These are phyloP conservation scores for Koerneria pararmatus DNA, from an alignment of 2,888 invertebrate genomes.

Conservation along the genomic window DNA sequence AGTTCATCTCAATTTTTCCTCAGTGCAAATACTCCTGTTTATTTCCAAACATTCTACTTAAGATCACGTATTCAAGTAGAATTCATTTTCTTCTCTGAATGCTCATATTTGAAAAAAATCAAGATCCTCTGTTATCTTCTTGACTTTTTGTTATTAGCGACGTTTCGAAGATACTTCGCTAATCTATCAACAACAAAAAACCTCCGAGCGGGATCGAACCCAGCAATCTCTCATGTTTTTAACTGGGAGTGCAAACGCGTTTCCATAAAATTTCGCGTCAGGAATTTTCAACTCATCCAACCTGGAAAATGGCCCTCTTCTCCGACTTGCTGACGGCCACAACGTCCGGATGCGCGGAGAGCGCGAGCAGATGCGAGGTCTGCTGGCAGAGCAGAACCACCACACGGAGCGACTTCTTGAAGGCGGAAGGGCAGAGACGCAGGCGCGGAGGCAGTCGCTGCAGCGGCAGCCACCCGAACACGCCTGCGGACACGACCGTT, in stretches of 20 bases:
- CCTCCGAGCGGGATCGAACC: too few species aligned
- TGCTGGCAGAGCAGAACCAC: conserved; percentile 49
- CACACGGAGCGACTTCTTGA: conserved; percentile 36
- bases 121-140: too few species aligned
- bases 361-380: conserved; percentile 47
- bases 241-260: too few species aligned
- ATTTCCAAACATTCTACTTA: too few species aligned
- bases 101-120: too few species aligned
- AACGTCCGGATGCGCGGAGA: conserved; percentile 55
- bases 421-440: conserved; percentile 38
- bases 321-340: conserved; percentile 49
- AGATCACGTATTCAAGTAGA: too few species aligned
- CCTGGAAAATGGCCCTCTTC: conserved; percentile 41
- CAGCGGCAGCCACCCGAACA: conserved; percentile 47
- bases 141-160: too few species aligned
- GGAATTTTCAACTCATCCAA: conserved; percentile 16
- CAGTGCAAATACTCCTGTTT: too few species aligned
- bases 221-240: too few species aligned
- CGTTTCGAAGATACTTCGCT: too few species aligned
- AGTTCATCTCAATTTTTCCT: too few species aligned
- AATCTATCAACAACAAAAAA: background rate
- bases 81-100: too few species aligned
- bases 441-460: conserved; percentile 51
- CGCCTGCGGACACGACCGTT: conserved; percentile 16
- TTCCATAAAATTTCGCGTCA: background rate